Conservation (phyloP, 2,888 invertebrate genomes). For the Carterocephalus palaemon region DNA sequence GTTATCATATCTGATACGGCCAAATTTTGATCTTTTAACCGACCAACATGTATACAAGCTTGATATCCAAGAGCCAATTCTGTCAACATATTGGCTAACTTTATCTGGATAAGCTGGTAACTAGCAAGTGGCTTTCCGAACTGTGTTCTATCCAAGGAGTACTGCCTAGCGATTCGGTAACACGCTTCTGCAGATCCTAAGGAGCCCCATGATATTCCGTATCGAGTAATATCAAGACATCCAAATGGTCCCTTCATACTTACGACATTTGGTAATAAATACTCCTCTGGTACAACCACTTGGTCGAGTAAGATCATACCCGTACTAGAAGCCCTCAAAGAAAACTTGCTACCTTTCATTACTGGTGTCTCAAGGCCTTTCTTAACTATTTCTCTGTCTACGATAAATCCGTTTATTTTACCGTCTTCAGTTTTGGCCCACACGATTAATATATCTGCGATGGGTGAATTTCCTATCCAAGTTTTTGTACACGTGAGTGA, state of each 20-base stretch:
- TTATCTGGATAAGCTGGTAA: constrained; percentile 98
- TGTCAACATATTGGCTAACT: constrained; percentile 97
- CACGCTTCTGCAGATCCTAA: constrained; percentile 98
- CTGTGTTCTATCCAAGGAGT: constrained; percentile 95
- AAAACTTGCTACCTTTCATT: constrained; percentile 98
- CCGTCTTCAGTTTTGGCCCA: constrained; percentile 95
- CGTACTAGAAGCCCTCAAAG: constrained; percentile 94
- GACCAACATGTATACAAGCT: constrained; percentile 92
- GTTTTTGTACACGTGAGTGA: constrained; percentile 95
- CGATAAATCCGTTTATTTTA: constrained; percentile 93
- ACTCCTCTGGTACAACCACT: constrained; percentile 93
- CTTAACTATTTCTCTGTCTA: constrained; percentile 89
- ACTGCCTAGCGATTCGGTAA: constrained; percentile 91
- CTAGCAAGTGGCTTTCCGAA: constrained; percentile 96
- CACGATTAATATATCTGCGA: constrained; percentile 94
- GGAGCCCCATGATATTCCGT: constrained; percentile 98
- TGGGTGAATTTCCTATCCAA: constrained; percentile 98
- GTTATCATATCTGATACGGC: constrained; percentile 96
- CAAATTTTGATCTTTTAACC: constrained; percentile 91
- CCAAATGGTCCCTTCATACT: constrained; percentile 96
- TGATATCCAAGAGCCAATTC: constrained; percentile 95
- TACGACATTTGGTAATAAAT: constrained; percentile 89
- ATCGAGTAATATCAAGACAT: constrained; percentile 97
- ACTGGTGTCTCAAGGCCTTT: constrained; percentile 91
- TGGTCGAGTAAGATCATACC: constrained; percentile 99